A percentile compares a stretch with the other conserved stretches of the same genome.
Evolutionary conservation across 2,797 vertebrate species (phyloP).

Genomic region (Cryptoblepharus egeriae): DNA sequence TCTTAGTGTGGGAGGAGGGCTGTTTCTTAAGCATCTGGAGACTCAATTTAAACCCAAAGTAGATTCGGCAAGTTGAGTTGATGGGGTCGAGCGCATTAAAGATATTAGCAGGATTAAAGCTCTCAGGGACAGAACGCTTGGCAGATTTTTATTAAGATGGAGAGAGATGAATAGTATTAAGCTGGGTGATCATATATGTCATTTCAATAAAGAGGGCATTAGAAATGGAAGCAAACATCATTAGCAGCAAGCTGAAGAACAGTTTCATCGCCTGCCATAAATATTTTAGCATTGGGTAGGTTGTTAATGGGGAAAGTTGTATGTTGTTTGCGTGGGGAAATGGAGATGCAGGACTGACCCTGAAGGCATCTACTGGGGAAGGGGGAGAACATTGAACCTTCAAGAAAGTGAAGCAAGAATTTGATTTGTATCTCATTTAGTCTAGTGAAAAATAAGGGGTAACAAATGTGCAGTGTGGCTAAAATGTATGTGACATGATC

Average conservation of each 20-base stretch:
- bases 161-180: constrained; percentile 65
- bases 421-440: constrained; percentile 8
- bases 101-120: constrained; percentile 62
- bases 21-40: constrained; percentile 44
- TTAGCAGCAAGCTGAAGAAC: constrained; percentile 53
- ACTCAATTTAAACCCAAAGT: constrained; percentile 53
- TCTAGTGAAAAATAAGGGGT: background rate
- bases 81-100: constrained; percentile 49
- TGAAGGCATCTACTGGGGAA: constrained; percentile 27
- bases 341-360: constrained; percentile 6
- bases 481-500: background rate
- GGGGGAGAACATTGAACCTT: background rate
- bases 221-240: constrained; percentile 63
- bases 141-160: constrained; percentile 63
- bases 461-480: background rate
- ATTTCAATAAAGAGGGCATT: constrained; percentile 52
- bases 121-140: constrained; percentile 34
- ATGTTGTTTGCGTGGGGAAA: background rate
- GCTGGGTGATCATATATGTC: constrained; percentile 42
- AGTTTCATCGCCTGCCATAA: constrained; percentile 56
- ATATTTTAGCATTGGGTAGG: constrained; percentile 47
- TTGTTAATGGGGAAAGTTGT: constrained; percentile 42
- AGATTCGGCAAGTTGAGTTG: constrained; percentile 47
- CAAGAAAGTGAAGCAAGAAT: background rate
- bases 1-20: constrained; percentile 32